These are phyloP conservation scores for Heliconius ethilla DNA, from an alignment of 2,888 invertebrate species.

Conservation along the genomic window DNA sequence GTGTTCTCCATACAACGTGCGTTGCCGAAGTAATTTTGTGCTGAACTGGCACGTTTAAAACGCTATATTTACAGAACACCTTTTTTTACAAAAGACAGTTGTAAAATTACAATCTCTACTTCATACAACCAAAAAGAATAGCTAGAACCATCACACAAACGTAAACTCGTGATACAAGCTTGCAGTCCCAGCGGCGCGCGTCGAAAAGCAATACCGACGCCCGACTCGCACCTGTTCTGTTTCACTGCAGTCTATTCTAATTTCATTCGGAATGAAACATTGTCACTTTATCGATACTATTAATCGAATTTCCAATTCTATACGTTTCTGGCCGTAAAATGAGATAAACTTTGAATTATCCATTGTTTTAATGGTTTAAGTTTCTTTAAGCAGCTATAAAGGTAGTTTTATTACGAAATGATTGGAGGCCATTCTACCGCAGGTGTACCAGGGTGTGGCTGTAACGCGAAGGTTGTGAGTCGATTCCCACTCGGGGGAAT, in stretches of 20 bases:
- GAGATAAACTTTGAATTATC: not conserved
- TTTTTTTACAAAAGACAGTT: too few species aligned
- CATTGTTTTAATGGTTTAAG: not conserved
- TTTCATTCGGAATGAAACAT: slow-evolving; percentile 58
- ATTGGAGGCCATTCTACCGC: too few species aligned
- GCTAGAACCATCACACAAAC: slow-evolving; percentile 51
- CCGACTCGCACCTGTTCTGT: slow-evolving; percentile 66
- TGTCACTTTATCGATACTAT: slow-evolving; percentile 44
- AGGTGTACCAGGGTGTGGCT: too few species aligned
- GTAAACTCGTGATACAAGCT: slow-evolving; percentile 63
- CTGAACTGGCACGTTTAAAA: too few species aligned
- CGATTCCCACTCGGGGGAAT: too few species aligned
- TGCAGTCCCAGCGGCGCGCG: slow-evolving; percentile 59
- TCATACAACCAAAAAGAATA: slow-evolving; percentile 11
- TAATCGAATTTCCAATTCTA: slow-evolving; percentile 31
- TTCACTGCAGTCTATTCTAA: slow-evolving; percentile 66
- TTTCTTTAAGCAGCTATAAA: not conserved
- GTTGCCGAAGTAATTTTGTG: too few species aligned
- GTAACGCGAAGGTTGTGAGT: too few species aligned
- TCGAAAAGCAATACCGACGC: slow-evolving; percentile 59
- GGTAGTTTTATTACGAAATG: not conserved
- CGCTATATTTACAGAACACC: too few species aligned
- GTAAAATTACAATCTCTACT: not conserved
- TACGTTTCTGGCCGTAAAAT: not conserved
- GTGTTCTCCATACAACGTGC: too few species aligned